phyloP scores from a whole-genome alignment of 2,113 vertebrate species.

The Microcebus murinus region DNA sequence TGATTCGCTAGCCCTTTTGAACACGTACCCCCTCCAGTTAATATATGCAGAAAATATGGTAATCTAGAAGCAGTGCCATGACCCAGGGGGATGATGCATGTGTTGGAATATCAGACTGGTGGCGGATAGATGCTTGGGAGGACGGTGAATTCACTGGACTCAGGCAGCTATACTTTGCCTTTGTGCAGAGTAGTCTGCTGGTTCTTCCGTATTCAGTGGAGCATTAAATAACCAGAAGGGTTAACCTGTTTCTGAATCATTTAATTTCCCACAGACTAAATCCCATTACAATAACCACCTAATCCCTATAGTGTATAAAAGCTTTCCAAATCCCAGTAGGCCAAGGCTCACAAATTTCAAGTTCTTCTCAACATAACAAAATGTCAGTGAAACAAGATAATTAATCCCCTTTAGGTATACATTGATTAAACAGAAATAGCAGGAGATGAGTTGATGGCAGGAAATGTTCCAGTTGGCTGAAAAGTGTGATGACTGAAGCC shows the following conservation, averaged over 20 bases:
- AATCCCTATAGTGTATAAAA: background rate
- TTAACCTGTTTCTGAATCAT: background rate
- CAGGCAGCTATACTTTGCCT: background rate
- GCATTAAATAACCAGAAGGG: background rate
- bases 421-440: background rate
- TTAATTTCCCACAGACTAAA: conserved; percentile 27
- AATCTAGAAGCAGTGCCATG: background rate
- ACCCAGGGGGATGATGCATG: background rate
- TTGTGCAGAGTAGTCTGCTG: background rate
- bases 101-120: background rate
- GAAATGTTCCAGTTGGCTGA: background rate
- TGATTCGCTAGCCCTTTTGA: background rate
- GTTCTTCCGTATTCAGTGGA: background rate
- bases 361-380: conserved; percentile 25
- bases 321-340: background rate
- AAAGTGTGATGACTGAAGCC: background rate
- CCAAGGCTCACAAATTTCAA: conserved; percentile 12
- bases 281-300: background rate
- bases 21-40: background rate
- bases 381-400: conserved; percentile 37
- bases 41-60: background rate
- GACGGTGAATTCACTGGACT: background rate
- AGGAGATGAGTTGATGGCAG: background rate
- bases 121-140: accelerated
- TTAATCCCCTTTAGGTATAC: background rate